These are phyloP conservation scores for Lapara coniferarum DNA, from an alignment of 2,888 invertebrate genomes.

Conservation along the genomic window DNA sequence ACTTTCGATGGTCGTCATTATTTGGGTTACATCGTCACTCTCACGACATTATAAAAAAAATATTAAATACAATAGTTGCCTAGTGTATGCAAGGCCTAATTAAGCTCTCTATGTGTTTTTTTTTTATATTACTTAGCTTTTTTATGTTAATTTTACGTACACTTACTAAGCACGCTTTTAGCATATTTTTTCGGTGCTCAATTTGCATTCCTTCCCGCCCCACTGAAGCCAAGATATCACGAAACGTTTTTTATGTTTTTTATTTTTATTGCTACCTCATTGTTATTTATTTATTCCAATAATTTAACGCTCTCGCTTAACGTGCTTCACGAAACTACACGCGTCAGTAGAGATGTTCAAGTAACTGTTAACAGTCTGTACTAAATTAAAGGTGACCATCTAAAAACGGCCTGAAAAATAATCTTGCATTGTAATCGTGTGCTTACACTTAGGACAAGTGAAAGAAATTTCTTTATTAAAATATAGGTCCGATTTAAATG, in stretches of 20 bases:
- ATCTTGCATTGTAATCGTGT: background rate
- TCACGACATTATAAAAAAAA: too few relatives aligned
- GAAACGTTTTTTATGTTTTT: constrained; percentile 2
- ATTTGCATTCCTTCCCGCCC: constrained; percentile 5
- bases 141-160: background rate
- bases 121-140: background rate
- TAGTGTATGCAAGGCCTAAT: too few relatives aligned
- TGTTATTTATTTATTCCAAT: constrained; percentile 22
- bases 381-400: too few relatives aligned
- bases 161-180: constrained; percentile 6
- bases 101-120: background rate
- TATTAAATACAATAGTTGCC: too few relatives aligned
- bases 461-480: too few relatives aligned
- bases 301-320: constrained; percentile 13
- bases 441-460: too few relatives aligned
- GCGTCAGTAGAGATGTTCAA: background rate
- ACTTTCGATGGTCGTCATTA: too few relatives aligned
- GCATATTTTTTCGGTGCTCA: background rate
- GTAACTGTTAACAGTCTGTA: background rate
- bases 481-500: too few relatives aligned
- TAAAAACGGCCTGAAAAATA: background rate
- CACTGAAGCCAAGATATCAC: constrained; percentile 24
- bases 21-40: too few relatives aligned
- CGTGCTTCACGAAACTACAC: constrained; percentile 2
- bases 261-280: constrained; percentile 3